Evolutionary conservation across 2,113 vertebrate genomes (phyloP).

Genomic region (Hypocryptadius cinnamomeus): DNA sequence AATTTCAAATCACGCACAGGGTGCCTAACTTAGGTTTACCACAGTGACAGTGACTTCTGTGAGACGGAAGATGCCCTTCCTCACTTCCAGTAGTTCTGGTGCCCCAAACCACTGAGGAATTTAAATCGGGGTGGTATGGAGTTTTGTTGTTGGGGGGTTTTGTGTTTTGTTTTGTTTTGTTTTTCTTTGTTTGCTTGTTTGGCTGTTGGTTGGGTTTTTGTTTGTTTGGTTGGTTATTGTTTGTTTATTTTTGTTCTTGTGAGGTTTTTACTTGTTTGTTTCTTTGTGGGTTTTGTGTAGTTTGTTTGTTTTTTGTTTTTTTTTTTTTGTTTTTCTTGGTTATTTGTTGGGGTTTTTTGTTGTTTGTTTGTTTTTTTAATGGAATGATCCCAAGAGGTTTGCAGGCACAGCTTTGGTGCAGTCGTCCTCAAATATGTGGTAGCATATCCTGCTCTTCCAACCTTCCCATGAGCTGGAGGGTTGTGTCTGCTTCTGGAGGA

Average conservation of each 20-base stretch:
- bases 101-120: neutral
- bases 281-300: neutral
- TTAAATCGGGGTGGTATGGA: neutral
- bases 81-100: neutral
- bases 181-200: neutral
- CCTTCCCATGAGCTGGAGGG: neutral
- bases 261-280: neutral
- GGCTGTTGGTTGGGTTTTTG: neutral
- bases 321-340: too few species aligned
- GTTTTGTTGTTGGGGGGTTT: neutral
- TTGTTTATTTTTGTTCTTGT: neutral
- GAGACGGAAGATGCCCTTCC: neutral
- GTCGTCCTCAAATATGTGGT: neutral
- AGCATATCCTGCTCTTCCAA: neutral
- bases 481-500: neutral
- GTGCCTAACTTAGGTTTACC: neutral
- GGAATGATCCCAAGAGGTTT: neutral
- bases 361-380: neutral
- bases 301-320: neutral
- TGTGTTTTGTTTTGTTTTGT: neutral
- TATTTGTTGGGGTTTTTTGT: neutral
- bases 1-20: neutral
- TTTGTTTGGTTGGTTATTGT: neutral
- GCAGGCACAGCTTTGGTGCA: neutral
- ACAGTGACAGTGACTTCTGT: neutral